Base-by-base conservation (phyloP, 64 coral and sea anemone species). In the Dendronephthya gigantea region DNA sequence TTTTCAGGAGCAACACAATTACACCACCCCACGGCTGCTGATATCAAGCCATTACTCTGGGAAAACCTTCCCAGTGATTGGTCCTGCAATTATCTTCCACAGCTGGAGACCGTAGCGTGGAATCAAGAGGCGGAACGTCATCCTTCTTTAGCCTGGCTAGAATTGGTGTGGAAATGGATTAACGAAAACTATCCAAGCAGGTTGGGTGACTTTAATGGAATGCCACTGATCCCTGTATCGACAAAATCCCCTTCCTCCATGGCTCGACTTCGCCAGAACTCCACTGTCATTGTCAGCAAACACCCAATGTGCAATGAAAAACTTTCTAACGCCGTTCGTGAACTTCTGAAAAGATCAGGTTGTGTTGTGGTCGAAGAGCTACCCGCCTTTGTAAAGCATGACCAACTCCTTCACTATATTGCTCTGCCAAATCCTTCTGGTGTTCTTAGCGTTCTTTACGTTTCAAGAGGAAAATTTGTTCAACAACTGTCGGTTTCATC, bases 91-190 rank as follows among this genome's bases (percentile, higher is more conserved):
- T 36, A 6, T 39, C 15, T 16, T 5, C 72, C 25, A 15, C 31
- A 36, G 72, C 72, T 36, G 72, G 14, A 8, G 7, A 39, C 36
- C 13, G 72, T 79, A 19, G 13, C 72, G 1, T 79, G 72, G 72
- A 79, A 39, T 36, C 72, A 29, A 4, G 27, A 39, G 7, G 22
- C 15, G 17, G 36, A 10, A 19, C 1, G 72, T 3, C 72, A 79
- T 39, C 72, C 72, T 36, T 39, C 72, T 34, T 39, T 79, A 33
- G 7, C 25, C 36, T 79, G 72, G 72, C 36, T 79, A 33, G 36
- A 79, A 39, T 79, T 39, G 22, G 36, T 79, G 22, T 79, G 72
- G 72, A 79, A 79, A 33, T 79, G 72, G 72, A 79, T 79, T 33
- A 79, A 79, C 8, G 72, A 79, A 19, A 16, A 79, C 13, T 79